These are phyloP conservation scores for Drosophila sp. DNA, from an alignment of 1,140 invertebrate species.

Conservation along the genomic window DNA sequence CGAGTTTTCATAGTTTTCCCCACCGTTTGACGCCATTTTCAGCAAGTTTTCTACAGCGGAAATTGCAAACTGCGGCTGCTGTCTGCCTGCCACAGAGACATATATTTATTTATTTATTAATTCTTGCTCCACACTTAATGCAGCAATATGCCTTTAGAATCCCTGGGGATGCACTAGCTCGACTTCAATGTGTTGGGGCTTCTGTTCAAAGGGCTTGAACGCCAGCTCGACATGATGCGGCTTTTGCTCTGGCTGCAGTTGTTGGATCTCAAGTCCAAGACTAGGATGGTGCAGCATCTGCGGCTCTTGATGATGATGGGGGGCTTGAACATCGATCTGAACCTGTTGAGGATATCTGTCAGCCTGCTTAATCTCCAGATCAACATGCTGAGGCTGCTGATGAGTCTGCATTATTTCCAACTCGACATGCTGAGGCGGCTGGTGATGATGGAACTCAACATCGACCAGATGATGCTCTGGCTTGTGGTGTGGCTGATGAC, in stretches of 20 bases:
- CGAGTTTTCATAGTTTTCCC: constrained; percentile 10
- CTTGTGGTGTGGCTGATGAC: neutral
- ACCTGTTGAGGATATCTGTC: too few relatives aligned
- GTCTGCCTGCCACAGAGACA: constrained; percentile 26
- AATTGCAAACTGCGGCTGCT: constrained; percentile 67
- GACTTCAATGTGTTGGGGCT: constrained; percentile 33
- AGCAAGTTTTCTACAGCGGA: constrained; percentile 48
- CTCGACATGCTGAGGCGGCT: neutral
- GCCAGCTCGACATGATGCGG: constrained; percentile 2
- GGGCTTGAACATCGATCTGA: too few relatives aligned
- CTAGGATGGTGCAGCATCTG: constrained; percentile 12
- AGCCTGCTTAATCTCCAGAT: too few relatives aligned
- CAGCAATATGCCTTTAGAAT: neutral
- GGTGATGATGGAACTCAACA: neutral
- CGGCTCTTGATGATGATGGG: too few relatives aligned
- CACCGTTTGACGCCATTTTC: constrained; percentile 30
- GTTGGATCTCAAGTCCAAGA: constrained; percentile 8
- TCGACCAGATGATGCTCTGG: neutral
- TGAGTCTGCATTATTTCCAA: constrained; percentile 1
- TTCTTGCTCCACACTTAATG: constrained; percentile 12
- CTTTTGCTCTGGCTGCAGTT: constrained; percentile 3
- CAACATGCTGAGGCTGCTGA: too few relatives aligned
- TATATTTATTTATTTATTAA: constrained; percentile 55
- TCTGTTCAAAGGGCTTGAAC: constrained; percentile 10
- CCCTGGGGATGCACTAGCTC: constrained; percentile 27